Evolutionary conservation across 2,888 invertebrate genomes (phyloP).

Genomic region (Chloroclysta siterata): DNA sequence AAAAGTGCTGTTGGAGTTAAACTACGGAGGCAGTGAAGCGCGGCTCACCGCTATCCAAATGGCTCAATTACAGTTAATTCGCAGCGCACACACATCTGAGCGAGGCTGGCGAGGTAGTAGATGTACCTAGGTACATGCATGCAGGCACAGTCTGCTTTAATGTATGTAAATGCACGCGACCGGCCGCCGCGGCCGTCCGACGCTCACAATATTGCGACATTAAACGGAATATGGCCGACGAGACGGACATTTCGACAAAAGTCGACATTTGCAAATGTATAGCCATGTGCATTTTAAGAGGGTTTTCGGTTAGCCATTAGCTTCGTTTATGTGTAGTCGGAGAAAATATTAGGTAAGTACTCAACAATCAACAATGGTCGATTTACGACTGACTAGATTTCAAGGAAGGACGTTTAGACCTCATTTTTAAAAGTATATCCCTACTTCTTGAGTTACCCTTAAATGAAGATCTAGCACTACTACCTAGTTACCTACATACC

Average conservation of each 20-base stretch:
- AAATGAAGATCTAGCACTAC: no score
- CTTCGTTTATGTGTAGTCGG: slow-evolving; percentile 21
- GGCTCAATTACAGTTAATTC: slow-evolving; percentile 85
- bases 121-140: slow-evolving; percentile 66
- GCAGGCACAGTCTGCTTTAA: slow-evolving; percentile 77
- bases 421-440: no score
- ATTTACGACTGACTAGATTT: slow-evolving; percentile 8
- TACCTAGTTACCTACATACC: no score
- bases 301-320: slow-evolving; percentile 55
- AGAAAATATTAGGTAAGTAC: slow-evolving; percentile 14
- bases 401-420: neutral
- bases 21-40: slow-evolving; percentile 69
- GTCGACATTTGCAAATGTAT: slow-evolving; percentile 75
- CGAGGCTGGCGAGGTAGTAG: slow-evolving; percentile 39
- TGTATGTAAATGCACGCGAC: slow-evolving; percentile 84
- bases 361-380: slow-evolving; percentile 11
- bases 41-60: slow-evolving; percentile 76
- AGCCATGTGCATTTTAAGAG: slow-evolving; percentile 64
- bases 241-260: slow-evolving; percentile 80
- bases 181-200: slow-evolving; percentile 77
- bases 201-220: slow-evolving; percentile 83
- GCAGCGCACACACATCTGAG: slow-evolving; percentile 80
- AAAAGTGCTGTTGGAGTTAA: slow-evolving; percentile 52
- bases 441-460: no score
- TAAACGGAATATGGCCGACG: slow-evolving; percentile 81